phyloP scores from a whole-genome alignment of 1,140 invertebrate genomes.

The Heliconius eleuchia region DNA sequence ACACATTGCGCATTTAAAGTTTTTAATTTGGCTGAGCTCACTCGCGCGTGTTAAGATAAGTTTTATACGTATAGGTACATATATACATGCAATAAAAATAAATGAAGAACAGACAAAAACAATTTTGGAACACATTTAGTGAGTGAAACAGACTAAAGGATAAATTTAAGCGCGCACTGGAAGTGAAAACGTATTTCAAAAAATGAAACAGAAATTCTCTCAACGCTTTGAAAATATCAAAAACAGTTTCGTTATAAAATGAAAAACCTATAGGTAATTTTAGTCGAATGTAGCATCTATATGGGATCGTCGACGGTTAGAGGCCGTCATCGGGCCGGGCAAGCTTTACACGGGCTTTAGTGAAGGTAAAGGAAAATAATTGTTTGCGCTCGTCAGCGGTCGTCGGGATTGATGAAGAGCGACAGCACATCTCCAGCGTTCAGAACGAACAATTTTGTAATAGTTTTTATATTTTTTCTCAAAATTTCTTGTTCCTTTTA shows the following conservation, averaged over 20 bases:
- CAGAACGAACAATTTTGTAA: neutral
- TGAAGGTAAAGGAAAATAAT: slow-evolving; percentile 3
- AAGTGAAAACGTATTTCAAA: neutral
- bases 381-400: neutral
- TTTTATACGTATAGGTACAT: no score
- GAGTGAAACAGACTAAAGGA: neutral
- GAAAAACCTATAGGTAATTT: neutral
- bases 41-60: no score
- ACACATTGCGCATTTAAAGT: no score
- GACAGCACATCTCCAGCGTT: neutral
- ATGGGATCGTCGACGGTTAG: neutral
- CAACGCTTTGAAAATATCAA: neutral
- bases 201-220: neutral
- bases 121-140: neutral
- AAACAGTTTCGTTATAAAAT: slow-evolving; percentile 8
- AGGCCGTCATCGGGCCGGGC: neutral
- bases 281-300: neutral
- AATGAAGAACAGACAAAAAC: neutral
- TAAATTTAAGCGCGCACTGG: neutral
- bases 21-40: no score
- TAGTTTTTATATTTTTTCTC: neutral
- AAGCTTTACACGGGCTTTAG: neutral
- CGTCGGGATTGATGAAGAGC: neutral
- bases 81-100: neutral
- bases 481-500: neutral